Conservation (phyloP, 2,888 invertebrate species). For the Drosophila stalkeri region DNA sequence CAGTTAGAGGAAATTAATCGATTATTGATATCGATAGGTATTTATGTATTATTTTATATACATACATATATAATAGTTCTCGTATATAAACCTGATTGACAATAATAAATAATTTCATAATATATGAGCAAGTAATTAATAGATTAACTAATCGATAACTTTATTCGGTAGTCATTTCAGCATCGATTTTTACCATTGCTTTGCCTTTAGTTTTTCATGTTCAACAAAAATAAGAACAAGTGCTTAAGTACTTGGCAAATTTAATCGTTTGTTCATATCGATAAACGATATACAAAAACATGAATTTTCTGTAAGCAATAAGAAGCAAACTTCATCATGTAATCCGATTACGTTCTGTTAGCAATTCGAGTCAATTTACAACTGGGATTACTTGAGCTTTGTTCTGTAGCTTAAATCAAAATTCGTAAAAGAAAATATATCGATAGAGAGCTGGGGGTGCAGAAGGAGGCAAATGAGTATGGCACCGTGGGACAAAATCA, state of each 20-base stretch:
- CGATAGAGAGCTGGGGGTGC: neutral
- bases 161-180: neutral
- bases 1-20: neutral
- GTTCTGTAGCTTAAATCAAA: slow-evolving; percentile 4
- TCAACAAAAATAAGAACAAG: too few species aligned
- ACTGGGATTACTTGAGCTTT: slow-evolving; percentile 8
- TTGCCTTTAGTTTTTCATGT: too few species aligned
- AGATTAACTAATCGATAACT: neutral
- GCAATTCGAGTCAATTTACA: slow-evolving; percentile 1
- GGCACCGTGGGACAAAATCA: slow-evolving; percentile 40
- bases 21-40: neutral
- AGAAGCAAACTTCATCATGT: neutral
- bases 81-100: too few species aligned
- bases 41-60: neutral
- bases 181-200: too few species aligned
- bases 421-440: slow-evolving; percentile 4
- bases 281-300: slow-evolving; percentile 3
- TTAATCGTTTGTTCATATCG: neutral
- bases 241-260: neutral
- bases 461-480: slow-evolving; percentile 6
- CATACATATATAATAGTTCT: neutral
- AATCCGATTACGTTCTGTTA: slow-evolving; percentile 7
- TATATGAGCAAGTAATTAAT: neutral
- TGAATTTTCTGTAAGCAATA: slow-evolving; percentile 1
- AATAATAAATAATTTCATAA: neutral